Percentiles rank a stretch among this genome's conserved stretches.
Conservation (phyloP, 2,888 invertebrate species). For the Helleia helle region DNA sequence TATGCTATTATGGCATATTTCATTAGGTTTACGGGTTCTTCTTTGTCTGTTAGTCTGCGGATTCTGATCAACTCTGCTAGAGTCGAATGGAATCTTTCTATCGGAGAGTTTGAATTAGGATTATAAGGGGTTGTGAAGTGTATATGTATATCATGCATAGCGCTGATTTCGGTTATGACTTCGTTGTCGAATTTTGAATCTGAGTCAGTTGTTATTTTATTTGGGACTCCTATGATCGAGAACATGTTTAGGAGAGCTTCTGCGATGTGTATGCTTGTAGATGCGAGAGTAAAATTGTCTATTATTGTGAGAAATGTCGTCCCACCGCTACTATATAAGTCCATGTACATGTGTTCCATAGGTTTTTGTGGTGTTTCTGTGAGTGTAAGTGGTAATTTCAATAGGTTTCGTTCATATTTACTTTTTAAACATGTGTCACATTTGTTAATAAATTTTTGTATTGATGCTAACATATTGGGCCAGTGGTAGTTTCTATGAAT, state of each 20-base stretch:
- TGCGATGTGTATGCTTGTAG: slow-evolving; percentile 20
- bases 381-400: slow-evolving; percentile 22
- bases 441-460: slow-evolving; percentile 27
- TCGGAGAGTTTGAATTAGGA: slow-evolving; percentile 18
- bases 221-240: slow-evolving; percentile 6
- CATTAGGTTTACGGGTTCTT: slow-evolving; percentile 21
- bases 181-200: slow-evolving; percentile 15
- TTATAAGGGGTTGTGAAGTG: slow-evolving; percentile 17
- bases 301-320: no score
- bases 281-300: slow-evolving; percentile 17
- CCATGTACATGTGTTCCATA: slow-evolving; percentile 25
- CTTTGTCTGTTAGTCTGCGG: slow-evolving; percentile 21
- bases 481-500: slow-evolving; percentile 20
- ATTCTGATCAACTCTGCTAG: slow-evolving; percentile 19
- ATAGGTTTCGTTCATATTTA: slow-evolving; percentile 26
- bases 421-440: no score
- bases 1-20: slow-evolving; percentile 26
- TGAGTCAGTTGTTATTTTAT: slow-evolving; percentile 12
- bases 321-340: slow-evolving; percentile 17
- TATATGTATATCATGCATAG: slow-evolving; percentile 15
- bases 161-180: slow-evolving; percentile 15
- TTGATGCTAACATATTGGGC: slow-evolving; percentile 18
- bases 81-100: slow-evolving; percentile 20
- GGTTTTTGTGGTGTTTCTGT: slow-evolving; percentile 25
- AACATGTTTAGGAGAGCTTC: no score